Base-by-base conservation (phyloP, 2,113 vertebrate species). In the Ciconia boyciana region DNA sequence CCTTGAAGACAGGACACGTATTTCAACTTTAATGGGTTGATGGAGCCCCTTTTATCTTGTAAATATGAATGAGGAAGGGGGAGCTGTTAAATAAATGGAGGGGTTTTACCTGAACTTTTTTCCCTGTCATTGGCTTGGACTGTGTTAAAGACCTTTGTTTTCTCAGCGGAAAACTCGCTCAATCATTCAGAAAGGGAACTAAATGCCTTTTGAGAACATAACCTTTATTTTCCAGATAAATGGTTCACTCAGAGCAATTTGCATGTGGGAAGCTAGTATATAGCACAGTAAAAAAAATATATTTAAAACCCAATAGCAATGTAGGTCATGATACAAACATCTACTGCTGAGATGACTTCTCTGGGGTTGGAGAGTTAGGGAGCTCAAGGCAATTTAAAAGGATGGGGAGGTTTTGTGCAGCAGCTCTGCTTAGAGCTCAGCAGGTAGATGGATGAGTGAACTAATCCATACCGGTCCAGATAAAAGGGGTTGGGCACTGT, bases 151-250 rank as follows among this genome's bases (percentile, higher is more conserved):
- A 95, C 93, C 91, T 96, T 90, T 85, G 95, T 96, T 97, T 97
- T 97, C 95, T 95, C 91, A 55, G 95, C 0, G 9, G 96, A 94
- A 93, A 97, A 97, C 91, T 94, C 87, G 1, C 43, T 97, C 93
- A 89, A 96, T 97, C 96, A 94, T 90, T 97, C 93, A 88, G 93
- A 94, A 94, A 95, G 87, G 48, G 96, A 97, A 83, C 95, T 94
- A 96, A 97, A 96, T 96, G 97, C 79, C 87, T 97, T 91, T 90
- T 93, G 95, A 96, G 97, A 97, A 96, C 84, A 94, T 95, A 97
- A 97, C 93, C 96, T 97, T 97, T 97, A 95, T 97, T 97, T 97
- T 94, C 91, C 88, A 95, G 97, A 97, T 94, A 97, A 97, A 97
- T 97, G 95, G 96, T 93, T 97, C 94, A 93, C 89, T 96, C 96